These are phyloP conservation scores for Pomatorhinus ruficollis DNA, from an alignment of 2,113 vertebrate genomes.

Conservation along the genomic window DNA sequence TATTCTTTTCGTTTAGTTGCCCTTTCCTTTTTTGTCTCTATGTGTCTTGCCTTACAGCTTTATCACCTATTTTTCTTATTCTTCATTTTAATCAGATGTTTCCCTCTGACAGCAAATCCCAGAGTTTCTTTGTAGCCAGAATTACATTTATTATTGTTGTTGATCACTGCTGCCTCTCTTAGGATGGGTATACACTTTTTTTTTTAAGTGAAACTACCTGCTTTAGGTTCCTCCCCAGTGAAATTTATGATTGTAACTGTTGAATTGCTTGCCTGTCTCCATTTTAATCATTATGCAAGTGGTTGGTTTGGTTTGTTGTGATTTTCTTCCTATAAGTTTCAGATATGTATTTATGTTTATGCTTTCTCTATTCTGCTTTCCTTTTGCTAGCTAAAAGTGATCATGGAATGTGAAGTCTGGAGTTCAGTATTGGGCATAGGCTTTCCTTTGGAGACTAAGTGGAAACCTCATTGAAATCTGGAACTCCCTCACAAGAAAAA, in stretches of 20 bases:
- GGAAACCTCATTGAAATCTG: neutral
- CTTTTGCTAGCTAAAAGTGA: neutral
- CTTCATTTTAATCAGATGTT: constrained; percentile 29
- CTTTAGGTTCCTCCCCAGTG: constrained; percentile 11
- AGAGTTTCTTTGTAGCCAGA: constrained; percentile 38
- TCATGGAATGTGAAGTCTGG: neutral
- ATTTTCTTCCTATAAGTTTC: neutral
- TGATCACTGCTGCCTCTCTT: constrained; percentile 26
- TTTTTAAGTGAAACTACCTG: constrained; percentile 55
- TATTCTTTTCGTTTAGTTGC: neutral
- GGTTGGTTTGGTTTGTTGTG: neutral
- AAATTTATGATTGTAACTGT: constrained; percentile 44
- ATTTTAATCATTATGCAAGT: constrained; percentile 35
- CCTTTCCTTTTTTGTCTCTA: neutral
- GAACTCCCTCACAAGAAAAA: neutral
- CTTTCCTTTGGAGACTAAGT: neutral
- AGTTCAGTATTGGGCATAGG: neutral
- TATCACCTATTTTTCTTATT: neutral
- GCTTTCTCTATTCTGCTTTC: neutral
- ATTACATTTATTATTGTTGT: constrained; percentile 48
- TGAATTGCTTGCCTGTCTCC: constrained; percentile 43
- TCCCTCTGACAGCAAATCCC: constrained; percentile 36
- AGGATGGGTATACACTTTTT: constrained; percentile 8
- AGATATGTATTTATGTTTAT: neutral
- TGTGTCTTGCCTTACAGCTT: neutral